Conservation (phyloP, 2,113 vertebrate species). For the Empidonax alnorum region DNA sequence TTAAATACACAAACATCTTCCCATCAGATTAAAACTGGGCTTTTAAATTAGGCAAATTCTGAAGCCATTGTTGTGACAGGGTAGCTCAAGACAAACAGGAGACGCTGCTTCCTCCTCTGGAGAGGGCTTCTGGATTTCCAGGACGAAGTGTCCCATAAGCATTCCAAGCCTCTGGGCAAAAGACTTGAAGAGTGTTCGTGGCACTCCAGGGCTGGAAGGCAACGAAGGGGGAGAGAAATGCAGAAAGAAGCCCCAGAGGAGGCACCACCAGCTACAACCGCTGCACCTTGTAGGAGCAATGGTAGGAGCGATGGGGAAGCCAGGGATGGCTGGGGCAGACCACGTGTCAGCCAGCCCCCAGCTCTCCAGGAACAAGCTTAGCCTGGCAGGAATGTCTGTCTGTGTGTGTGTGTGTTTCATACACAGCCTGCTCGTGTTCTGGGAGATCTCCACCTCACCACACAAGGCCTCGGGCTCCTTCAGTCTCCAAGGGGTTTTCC, state of each 20-base stretch:
- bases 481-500: not conserved
- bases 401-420: not conserved
- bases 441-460: not conserved
- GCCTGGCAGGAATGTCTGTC: rapidly evolving
- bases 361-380: not conserved
- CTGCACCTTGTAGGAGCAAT: not conserved
- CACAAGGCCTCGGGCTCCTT: not conserved
- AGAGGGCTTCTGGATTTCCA: slow-evolving; percentile 34
- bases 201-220: not conserved
- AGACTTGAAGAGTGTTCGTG: not conserved
- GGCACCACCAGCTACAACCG: not conserved
- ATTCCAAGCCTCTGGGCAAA: not conserved
- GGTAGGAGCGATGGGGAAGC: not conserved
- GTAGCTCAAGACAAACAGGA: slow-evolving; percentile 59
- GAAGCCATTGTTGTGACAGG: slow-evolving; percentile 62
- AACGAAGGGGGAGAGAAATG: not conserved
- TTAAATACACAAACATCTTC: slow-evolving; percentile 66
- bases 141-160: not conserved
- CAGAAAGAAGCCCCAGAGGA: not conserved
- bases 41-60: slow-evolving; percentile 44
- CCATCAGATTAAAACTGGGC: slow-evolving; percentile 57
- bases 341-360: rapidly evolving
- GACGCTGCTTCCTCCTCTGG: slow-evolving; percentile 42
- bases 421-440: not conserved
- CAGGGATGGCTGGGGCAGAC: not conserved